Base-by-base conservation (phyloP, 1,140 invertebrate species). In the Pseudobourletiella spinata region DNA sequence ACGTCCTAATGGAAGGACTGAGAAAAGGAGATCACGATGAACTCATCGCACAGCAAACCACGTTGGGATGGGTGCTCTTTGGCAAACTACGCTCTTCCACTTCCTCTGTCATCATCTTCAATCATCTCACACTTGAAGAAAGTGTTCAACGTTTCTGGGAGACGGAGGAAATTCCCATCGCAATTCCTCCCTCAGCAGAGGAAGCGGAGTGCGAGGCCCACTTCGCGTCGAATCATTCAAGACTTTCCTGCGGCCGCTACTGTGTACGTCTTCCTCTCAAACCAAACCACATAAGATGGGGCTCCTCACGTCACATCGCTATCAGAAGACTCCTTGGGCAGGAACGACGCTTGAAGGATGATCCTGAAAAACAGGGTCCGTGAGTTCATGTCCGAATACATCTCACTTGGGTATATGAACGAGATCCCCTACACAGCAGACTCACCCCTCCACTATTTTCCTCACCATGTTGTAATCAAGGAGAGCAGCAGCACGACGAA, bases 401-500 rank as follows among this genome's bases (percentile, higher is more conserved):
- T 39, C 8, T 11, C 8, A 39, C 32, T 39, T 39, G 32, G 32
- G 8, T n/a, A 39, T 11, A 39, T 39, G 8, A n/a, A 39, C 8
- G 32, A 39, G n/a, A 39, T 39, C n/a, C 32, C n/a, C n/a, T n/a
- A n/a, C n/a, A n/a, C 32, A 39, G 32, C 8, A 11, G 32, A 39
- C 32, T 39, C 8, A 39, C 8, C n/a, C 32, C 8, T 39, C 32
- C 66, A 67, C 48, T 70, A 46, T 44, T 61, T 70, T 3, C 72
- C 73, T 1, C 73, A 75, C 64, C 72, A 75, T 52, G 63, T 67
- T 0, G 70, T 76, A 0, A 8, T 71, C 1, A 67, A 68, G 57
- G 52, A 61, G 1, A 25, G 60, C 4, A 71, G 66, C 18, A 24
- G 39, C 4, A 71, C 66, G 2, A 71, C 69, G 0, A 73, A 70